Percentiles rank a stretch among this genome's conserved stretches.
Conservation (phyloP, 1,140 invertebrate species). For the Drosophila azteca region DNA sequence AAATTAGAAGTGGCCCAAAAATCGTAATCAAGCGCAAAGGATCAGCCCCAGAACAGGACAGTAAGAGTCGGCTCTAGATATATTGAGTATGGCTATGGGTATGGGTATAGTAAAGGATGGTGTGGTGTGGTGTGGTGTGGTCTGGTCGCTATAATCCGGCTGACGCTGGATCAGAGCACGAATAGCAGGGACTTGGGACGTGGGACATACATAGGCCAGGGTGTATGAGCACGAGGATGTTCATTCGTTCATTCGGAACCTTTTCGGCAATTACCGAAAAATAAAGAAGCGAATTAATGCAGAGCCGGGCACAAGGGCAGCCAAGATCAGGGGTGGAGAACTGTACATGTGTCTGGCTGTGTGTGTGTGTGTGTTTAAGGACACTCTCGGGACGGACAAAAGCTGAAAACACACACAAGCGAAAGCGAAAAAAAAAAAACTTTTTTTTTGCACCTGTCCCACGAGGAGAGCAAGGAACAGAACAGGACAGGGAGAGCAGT, state of each 20-base stretch:
- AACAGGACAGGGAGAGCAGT: conserved; percentile 4
- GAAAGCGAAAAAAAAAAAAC: conserved; percentile 17
- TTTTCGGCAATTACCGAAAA: conserved; percentile 81
- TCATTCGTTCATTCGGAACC: conserved; percentile 72
- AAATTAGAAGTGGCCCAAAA: conserved; percentile 58
- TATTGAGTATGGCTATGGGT: no score
- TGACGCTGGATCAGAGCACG: conserved; percentile 72
- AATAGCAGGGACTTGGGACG: conserved; percentile 22
- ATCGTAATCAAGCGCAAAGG: conserved; percentile 65
- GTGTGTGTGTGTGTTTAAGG: conserved; percentile 30
- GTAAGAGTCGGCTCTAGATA: no score
- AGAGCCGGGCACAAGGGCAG: conserved; percentile 12
- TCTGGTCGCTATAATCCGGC: conserved; percentile 56
- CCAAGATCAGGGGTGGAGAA: conserved; percentile 2
- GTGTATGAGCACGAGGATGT: conserved; percentile 55
- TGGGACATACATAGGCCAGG: conserved; percentile 2
- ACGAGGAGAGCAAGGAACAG: conserved; percentile 13
- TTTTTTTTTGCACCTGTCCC: conserved; percentile 70
- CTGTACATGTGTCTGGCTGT: conserved; percentile 2
- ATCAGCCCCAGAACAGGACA: conserved; percentile 23
- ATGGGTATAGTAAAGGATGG: background rate
- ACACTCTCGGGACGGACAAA: conserved; percentile 38
- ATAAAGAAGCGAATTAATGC: conserved; percentile 79
- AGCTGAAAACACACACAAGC: conserved; percentile 7
- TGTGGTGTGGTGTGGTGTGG: no score